Evolutionary conservation across 2,888 invertebrate genomes (phyloP), one percentile per base, ranked within the genome.

Genomic region (Perithous albicinctus): DNA sequence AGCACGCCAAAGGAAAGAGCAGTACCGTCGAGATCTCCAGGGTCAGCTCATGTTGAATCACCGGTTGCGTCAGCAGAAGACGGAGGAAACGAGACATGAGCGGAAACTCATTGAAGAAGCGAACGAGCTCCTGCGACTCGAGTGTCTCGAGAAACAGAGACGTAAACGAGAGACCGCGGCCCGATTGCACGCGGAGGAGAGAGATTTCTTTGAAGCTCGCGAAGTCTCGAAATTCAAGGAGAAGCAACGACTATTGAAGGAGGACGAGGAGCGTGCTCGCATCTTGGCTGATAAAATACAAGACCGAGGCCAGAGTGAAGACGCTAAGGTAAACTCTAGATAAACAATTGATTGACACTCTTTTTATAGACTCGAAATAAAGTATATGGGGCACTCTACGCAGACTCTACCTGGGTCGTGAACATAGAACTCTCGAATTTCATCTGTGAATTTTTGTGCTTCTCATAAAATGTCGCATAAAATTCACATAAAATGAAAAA

Each of bases 51-150:
- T 84, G 18, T 78, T 80, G 20, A 87, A 88, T 79, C 76, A 73
- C 32, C 80, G 81, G n/a, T 79, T 69, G 63, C 29, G 84, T 61
- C 85, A 80, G 38, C 84, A 81, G 48, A 56, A 59, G 15, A 83
- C 66, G 46, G 87, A 87, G 29, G 88, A 88, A 72, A 84, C 63
- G 41, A 86, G 86, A 18, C 84, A 82, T 0, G 89, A 89, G 35
- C 82, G 88, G 8, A 88, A 87, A 18, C 80, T 86, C 63, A 29
- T 85, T 23, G 87, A 86, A n/a, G 77, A 85, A 26, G 69, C 66
- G 2, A 80, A 32, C 10, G 77, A 84, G 32, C 41, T 77, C n/a
- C 61, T 84, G 6, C 70, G 41, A 3, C 23, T 56, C 12, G 86
- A 87, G 61, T 41, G 85, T 8, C 3, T 63, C 23, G 74, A 82